Conservation (phyloP, 2,888 invertebrate genomes). For the Cheilosia grossa region DNA sequence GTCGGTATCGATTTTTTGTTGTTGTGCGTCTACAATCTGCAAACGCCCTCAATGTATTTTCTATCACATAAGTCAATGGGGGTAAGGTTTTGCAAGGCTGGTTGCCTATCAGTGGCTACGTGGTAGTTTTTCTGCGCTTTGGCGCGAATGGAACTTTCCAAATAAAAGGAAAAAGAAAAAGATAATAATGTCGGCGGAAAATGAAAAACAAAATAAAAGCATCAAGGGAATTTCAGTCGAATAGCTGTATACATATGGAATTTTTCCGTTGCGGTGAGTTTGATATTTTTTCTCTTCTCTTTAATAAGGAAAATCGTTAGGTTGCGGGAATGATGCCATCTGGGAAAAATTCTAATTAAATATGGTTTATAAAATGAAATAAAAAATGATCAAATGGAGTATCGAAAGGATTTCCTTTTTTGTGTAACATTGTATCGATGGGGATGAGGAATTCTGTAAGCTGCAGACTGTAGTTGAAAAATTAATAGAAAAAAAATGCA, state of each 20-base stretch:
- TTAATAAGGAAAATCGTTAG: slow-evolving; percentile 6
- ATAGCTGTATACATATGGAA: slow-evolving; percentile 22
- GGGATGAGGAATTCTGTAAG: too few species aligned
- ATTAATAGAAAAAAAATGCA: too few species aligned
- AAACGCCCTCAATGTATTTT: slow-evolving; percentile 37
- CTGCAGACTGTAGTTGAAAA: too few species aligned
- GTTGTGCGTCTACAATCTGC: background rate
- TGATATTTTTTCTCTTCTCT: background rate
- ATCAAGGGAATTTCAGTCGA: slow-evolving; percentile 19
- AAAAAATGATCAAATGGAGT: background rate
- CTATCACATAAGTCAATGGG: slow-evolving; percentile 50
- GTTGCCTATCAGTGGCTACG: slow-evolving; percentile 8
- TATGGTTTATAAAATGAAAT: background rate
- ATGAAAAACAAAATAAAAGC: slow-evolving; percentile 12
- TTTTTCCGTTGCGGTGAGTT: background rate
- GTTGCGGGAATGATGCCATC: slow-evolving; percentile 11
- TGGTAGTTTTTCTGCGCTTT: background rate
- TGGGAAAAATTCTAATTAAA: slow-evolving; percentile 21
- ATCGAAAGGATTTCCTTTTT: too few species aligned
- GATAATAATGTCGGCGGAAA: slow-evolving; percentile 24
- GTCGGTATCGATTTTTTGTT: slow-evolving; percentile 50
- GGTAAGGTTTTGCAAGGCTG: slow-evolving; percentile 47
- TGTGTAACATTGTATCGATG: too few species aligned
- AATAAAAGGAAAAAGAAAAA: too few species aligned
- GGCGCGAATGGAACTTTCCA: slow-evolving; percentile 10